Conservation (phyloP, 2,113 vertebrate genomes). For the Poicephalus meyeri region DNA sequence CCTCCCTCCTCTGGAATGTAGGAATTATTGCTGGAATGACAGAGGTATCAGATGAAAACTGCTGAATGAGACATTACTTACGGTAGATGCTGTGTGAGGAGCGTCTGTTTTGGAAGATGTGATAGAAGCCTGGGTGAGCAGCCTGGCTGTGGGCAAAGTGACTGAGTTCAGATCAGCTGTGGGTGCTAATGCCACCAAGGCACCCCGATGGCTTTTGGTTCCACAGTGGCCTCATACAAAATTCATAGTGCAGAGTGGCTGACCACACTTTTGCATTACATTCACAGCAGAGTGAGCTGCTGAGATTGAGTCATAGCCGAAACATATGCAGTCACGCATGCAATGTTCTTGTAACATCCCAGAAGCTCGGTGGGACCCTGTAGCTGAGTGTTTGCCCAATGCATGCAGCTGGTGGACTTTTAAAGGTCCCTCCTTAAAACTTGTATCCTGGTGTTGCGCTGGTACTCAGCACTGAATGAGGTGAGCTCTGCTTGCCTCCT, state of each 20-base stretch:
- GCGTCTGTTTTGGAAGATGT: fast-evolving
- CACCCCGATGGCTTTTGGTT: fast-evolving
- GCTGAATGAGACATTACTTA: background rate
- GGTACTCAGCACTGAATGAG: fast-evolving
- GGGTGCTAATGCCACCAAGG: background rate
- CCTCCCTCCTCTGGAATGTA: background rate
- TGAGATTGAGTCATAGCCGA: fast-evolving
- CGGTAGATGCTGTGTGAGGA: fast-evolving
- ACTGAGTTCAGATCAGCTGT: fast-evolving
- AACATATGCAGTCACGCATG: fast-evolving
- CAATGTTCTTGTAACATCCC: background rate
- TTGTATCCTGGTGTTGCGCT: background rate
- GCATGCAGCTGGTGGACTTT: fast-evolving
- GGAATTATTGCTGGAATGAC: background rate
- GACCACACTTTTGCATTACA: background rate
- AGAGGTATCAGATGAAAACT: background rate
- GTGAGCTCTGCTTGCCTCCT: fast-evolving
- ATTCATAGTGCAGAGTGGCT: background rate
- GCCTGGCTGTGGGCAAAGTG: background rate
- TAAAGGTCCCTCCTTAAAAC: background rate
- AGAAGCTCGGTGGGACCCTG: background rate
- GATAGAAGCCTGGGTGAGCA: background rate
- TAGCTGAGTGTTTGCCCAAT: background rate
- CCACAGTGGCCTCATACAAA: background rate
- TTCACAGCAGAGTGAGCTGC: background rate